Percentiles rank a stretch among this genome's conserved stretches.
Evolutionary conservation across 2,113 vertebrate genomes (phyloP).

Genomic region (Cyprinodon tularosa): DNA sequence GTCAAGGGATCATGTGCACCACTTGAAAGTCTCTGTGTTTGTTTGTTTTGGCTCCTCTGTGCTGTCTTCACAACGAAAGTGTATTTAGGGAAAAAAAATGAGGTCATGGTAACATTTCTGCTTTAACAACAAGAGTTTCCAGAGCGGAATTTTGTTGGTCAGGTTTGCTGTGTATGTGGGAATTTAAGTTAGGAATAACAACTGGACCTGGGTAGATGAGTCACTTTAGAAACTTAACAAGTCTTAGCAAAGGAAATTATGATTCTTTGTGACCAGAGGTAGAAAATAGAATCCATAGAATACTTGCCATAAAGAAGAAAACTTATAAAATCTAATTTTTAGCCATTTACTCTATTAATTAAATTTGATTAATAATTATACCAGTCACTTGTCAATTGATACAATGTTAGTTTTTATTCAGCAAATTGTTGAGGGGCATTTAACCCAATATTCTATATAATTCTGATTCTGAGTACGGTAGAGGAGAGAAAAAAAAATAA

Average conservation of each 20-base stretch:
- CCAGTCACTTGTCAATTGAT: too few species aligned
- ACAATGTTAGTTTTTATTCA: too few species aligned
- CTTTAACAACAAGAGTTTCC: slow-evolving; percentile 2
- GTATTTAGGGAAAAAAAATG: background rate
- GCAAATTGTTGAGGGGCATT: too few species aligned
- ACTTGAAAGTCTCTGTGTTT: background rate
- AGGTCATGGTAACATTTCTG: slow-evolving; percentile 2
- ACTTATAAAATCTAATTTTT: too few species aligned
- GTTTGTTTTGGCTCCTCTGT: slow-evolving; percentile 2
- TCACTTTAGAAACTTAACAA: background rate
- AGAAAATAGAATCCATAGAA: background rate
- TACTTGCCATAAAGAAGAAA: too few species aligned
- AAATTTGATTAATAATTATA: too few species aligned
- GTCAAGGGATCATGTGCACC: slow-evolving; percentile 33
- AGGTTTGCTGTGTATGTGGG: background rate
- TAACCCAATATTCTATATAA: too few species aligned
- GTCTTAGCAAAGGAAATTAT: background rate
- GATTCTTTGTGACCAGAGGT: background rate
- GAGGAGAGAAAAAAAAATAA: too few species aligned
- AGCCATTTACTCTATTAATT: too few species aligned
- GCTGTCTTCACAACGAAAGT: background rate
- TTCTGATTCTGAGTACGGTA: too few species aligned
- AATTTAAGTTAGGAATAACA: background rate
- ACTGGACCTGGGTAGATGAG: background rate
- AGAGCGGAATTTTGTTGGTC: background rate